Evolutionary conservation across 2,113 vertebrate genomes (phyloP).

Genomic region (Mellivora capensis): DNA sequence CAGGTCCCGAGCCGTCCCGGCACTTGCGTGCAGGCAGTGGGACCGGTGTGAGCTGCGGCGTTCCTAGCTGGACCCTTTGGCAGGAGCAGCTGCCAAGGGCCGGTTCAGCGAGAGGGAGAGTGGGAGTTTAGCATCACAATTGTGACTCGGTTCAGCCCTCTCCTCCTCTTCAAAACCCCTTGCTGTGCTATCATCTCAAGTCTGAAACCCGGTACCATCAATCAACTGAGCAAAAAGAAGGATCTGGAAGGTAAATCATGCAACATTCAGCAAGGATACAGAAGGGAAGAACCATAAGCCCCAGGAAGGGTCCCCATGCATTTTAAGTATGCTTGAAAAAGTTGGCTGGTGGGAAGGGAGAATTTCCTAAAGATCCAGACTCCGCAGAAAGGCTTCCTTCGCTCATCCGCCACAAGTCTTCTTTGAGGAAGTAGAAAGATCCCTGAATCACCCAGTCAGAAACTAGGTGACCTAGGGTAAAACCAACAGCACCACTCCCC

Average conservation of each 20-base stretch:
- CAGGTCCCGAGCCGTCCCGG: background rate
- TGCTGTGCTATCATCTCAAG: background rate
- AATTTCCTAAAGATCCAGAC: background rate
- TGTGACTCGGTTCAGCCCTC: fast-evolving
- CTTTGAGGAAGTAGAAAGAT: background rate
- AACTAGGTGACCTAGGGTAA: background rate
- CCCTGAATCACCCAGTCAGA: background rate
- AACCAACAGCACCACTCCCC: background rate
- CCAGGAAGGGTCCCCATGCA: background rate
- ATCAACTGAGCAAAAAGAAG: background rate
- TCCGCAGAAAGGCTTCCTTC: background rate
- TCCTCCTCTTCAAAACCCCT: background rate
- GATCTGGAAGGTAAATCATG: background rate
- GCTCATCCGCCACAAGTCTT: background rate
- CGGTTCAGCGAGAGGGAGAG: background rate
- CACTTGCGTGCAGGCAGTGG: background rate
- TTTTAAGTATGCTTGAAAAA: background rate
- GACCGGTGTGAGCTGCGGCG: fast-evolving
- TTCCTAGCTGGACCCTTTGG: fast-evolving
- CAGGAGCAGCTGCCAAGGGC: fast-evolving
- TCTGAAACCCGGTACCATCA: background rate
- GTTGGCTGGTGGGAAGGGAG: background rate
- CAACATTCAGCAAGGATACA: background rate
- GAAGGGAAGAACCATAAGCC: background rate
- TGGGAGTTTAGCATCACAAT: fast-evolving